Conservation (phyloP, 2,113 vertebrate genomes). For the Bungarus multicinctus region DNA sequence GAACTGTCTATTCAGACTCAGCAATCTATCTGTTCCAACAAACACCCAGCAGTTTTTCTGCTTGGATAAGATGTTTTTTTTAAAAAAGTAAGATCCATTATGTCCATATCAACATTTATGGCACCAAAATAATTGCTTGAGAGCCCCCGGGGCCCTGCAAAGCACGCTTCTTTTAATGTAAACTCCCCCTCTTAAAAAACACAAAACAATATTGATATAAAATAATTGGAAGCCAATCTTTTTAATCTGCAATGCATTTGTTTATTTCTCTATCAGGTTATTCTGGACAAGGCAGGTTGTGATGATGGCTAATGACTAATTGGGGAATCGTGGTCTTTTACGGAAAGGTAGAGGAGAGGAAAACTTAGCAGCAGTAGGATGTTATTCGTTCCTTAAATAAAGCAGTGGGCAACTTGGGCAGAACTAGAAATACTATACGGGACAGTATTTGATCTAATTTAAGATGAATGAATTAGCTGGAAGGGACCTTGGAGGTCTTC, state of each 20-base stretch:
- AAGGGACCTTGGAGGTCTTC: too few species aligned
- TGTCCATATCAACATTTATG: constrained; percentile 81
- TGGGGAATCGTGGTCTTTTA: constrained; percentile 21
- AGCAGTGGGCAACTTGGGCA: constrained; percentile 42
- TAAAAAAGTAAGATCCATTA: constrained; percentile 75
- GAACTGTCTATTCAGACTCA: constrained; percentile 77
- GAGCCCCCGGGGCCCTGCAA: constrained; percentile 74
- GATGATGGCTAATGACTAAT: constrained; percentile 21
- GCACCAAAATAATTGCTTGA: constrained; percentile 79
- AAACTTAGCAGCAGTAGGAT: constrained; percentile 30
- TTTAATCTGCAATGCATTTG: constrained; percentile 43
- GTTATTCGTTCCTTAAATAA: constrained; percentile 58
- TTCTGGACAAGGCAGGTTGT: constrained; percentile 32
- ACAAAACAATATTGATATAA: constrained; percentile 76
- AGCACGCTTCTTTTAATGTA: constrained; percentile 71
- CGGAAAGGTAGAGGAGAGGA: not conserved
- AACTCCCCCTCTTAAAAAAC: constrained; percentile 29
- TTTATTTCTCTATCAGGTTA: constrained; percentile 4
- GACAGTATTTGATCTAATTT: not conserved
- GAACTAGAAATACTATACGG: constrained; percentile 40
- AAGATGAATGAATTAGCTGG: too few species aligned
- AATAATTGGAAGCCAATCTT: constrained; percentile 55
- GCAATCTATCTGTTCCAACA: constrained; percentile 79
- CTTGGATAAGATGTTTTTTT: constrained; percentile 71
- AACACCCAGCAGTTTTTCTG: constrained; percentile 76